A percentile compares a stretch with the other conserved stretches of the same genome.
Evolutionary conservation across 2,113 vertebrate genomes (phyloP).

Genomic region (Cyprinus carpio): DNA sequence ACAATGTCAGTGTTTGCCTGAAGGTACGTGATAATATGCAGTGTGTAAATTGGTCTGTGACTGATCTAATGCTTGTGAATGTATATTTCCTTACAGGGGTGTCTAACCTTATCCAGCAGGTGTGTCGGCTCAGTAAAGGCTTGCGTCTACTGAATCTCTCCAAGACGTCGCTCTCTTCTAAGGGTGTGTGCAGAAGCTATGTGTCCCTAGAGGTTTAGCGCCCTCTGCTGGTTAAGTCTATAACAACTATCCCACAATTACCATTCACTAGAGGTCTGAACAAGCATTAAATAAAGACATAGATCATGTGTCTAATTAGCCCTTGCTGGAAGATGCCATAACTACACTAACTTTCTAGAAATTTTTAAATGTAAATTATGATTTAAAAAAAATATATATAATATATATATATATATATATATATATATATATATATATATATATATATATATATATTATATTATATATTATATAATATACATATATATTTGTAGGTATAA

Average conservation of each 20-base stretch:
- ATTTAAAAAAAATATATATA: no score
- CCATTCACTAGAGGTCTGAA: not conserved
- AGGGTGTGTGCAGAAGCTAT: slow-evolving; percentile 71
- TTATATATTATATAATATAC: no score
- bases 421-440: no score
- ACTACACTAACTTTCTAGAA: not conserved
- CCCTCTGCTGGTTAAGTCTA: slow-evolving; percentile 55
- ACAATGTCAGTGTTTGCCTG: slow-evolving; percentile 38
- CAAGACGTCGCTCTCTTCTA: slow-evolving; percentile 85
- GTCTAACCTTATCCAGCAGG: slow-evolving; percentile 85
- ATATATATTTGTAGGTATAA: no score
- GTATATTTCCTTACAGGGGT: slow-evolving; percentile 72
- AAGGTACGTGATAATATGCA: slow-evolving; percentile 27
- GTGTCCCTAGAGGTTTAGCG: slow-evolving; percentile 41
- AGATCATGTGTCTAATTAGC: not conserved
- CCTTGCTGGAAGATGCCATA: not conserved
- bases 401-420: no score
- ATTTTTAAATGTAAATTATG: not conserved
- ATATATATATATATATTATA: no score
- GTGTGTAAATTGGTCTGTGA: slow-evolving; percentile 9
- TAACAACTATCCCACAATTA: not conserved
- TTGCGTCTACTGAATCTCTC: slow-evolving; percentile 86
- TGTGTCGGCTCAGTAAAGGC: slow-evolving; percentile 86
- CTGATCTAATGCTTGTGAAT: slow-evolving; percentile 18
- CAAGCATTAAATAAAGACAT: not conserved